phyloP scores from a whole-genome alignment of 2,113 vertebrate species.

The Pterocles gutturalis region DNA sequence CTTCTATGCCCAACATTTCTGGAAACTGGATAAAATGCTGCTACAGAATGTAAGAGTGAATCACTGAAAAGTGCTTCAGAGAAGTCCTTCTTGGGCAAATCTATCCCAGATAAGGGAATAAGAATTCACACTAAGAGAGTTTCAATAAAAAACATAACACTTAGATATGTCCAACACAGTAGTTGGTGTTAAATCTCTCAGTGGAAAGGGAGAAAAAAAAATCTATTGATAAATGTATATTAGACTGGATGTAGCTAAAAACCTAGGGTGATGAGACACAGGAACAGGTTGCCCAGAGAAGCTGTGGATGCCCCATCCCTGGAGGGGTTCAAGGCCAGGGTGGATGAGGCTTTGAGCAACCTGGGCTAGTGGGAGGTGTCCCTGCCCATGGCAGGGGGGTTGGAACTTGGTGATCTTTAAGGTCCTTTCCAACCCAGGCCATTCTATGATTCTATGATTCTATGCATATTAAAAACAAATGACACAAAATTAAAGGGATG shows the following conservation, averaged over 20 bases:
- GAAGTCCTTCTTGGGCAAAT: neutral
- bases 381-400: too few species aligned
- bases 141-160: neutral
- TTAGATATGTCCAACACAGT: neutral
- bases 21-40: neutral
- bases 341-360: too few species aligned
- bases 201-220: neutral
- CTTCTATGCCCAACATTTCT: constrained; percentile 10
- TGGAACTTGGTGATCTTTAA: too few species aligned
- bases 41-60: neutral
- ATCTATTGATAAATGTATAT: neutral
- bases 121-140: neutral
- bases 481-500: neutral
- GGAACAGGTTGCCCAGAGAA: too few species aligned
- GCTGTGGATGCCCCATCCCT: too few species aligned
- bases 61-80: neutral
- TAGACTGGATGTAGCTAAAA: neutral
- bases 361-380: too few species aligned
- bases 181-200: neutral
- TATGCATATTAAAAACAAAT: neutral
- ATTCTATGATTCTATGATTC: too few species aligned
- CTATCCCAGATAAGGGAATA: neutral
- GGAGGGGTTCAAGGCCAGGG: too few species aligned
- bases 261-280: too few species aligned
- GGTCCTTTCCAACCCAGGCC: too few species aligned